Evolutionary conservation across 2,888 invertebrate genomes (phyloP), one percentile per base, ranked within the genome.

Genomic region (Dioctria rufipes): DNA sequence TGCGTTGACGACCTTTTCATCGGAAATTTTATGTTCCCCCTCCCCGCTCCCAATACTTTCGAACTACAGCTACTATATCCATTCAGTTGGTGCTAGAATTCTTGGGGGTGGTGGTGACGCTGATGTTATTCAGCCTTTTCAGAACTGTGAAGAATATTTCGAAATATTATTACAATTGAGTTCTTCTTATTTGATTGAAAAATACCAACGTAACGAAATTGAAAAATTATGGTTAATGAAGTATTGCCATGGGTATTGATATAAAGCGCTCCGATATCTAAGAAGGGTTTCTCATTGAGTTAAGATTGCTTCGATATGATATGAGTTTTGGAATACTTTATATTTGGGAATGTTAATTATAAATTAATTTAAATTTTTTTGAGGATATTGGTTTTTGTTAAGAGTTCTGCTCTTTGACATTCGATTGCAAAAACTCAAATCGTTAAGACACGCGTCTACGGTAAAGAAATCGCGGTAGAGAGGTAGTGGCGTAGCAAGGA

Each of bases 181-280:
- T n/a, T 54, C 58, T 58, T 25, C 25, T 25, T 25, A 25, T 25
- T 39, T 60, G 73, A 73, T 73, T 73, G 60, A 51, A 37, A 58
- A 40, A 58, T 73, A 25, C 25, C 25, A 25, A 25, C 25, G 73
- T 73, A 73, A 51, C 54, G 51, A 73, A 73, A 73, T 73, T 39
- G 73, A 73, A 73, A 25, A 73, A 73, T 73, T 58, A 73, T 73
- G 58, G 58, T 73, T 73, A 73, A 73, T 73, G 73, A 73, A 73
- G 58, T 42, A 42, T 73, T 73, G 69, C 42, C 43, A 43, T 43
- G n/a, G 67, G 69, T 3, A 25, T 39, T 13, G 39, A 37, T 49
- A 25, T 25, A 2, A 25, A 25, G 51, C 25, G 40, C 69, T 49
- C 37, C 11, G 9, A 4, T 54, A 11, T n/a, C 2, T 46, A 54